Evolutionary conservation across 1,140 invertebrate genomes (phyloP).

Genomic region (Bombus soroeensis): DNA sequence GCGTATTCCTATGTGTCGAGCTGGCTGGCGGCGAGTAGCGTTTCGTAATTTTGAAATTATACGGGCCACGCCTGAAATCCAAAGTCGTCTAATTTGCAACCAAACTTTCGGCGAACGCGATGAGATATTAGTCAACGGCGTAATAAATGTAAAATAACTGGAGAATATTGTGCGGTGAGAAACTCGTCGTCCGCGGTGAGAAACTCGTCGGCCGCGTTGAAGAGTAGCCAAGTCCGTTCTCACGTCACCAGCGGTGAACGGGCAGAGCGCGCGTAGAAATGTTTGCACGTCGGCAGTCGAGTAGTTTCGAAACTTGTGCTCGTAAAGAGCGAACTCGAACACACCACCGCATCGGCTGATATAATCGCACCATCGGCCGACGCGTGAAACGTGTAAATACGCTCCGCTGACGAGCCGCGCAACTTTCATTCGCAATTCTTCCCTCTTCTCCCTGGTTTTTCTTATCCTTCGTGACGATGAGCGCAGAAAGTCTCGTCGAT

Average conservation of each 20-base stretch:
- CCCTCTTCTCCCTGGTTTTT: background rate
- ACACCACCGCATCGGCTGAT: background rate
- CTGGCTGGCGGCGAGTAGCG: background rate
- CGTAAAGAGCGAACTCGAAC: background rate
- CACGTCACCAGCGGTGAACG: background rate
- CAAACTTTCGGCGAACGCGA: background rate
- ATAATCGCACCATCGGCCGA: constrained; percentile 6
- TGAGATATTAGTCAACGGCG: background rate
- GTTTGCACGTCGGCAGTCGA: constrained; percentile 3
- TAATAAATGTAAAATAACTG: constrained; percentile 22
- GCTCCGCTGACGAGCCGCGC: too few species aligned
- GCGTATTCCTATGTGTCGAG: constrained; percentile 7
- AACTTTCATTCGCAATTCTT: background rate
- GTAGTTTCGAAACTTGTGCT: constrained; percentile 3
- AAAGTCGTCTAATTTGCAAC: background rate
- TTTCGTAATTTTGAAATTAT: constrained; percentile 32
- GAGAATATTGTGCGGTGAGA: background rate
- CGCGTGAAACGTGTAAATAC: background rate
- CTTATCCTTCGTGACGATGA: background rate
- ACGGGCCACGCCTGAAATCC: background rate
- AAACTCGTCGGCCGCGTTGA: background rate
- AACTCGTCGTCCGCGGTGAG: background rate
- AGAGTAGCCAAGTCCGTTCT: background rate
- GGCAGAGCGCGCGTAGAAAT: background rate
- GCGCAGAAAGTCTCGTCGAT: background rate